Evolutionary conservation across 2,113 vertebrate genomes (phyloP).

Genomic region (Burhinus oedicnemus): DNA sequence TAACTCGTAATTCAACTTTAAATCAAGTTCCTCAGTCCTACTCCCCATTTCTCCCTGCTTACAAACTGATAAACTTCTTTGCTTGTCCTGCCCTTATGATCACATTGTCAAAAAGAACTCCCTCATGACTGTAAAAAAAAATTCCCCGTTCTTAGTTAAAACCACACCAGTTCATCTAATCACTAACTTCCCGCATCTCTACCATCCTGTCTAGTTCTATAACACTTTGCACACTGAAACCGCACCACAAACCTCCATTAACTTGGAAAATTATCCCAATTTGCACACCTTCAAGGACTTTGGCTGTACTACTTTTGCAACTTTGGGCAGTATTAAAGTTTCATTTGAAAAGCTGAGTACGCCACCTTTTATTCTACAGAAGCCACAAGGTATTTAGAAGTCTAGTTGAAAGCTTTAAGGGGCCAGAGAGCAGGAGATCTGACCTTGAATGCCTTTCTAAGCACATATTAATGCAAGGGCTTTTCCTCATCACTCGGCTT

Average conservation of each 20-base stretch:
- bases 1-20: conserved; percentile 48
- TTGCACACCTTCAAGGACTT: background rate
- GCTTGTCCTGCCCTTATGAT: background rate
- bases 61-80: background rate
- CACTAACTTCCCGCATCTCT: background rate
- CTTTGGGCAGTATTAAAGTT: background rate
- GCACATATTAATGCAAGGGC: background rate
- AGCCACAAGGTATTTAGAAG: background rate
- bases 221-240: background rate
- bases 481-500: background rate
- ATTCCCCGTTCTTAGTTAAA: background rate
- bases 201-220: background rate
- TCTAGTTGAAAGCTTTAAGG: background rate
- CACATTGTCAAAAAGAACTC: background rate
- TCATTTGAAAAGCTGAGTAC: background rate
- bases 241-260: background rate
- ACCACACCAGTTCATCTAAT: background rate
- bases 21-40: background rate
- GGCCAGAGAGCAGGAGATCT: background rate
- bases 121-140: background rate
- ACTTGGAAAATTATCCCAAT: background rate
- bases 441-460: background rate
- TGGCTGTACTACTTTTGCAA: background rate
- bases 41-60: background rate
- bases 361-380: background rate